Evolutionary conservation across 1,140 invertebrate genomes (phyloP), one percentile per base, ranked within the genome.

Genomic region (Dendroctonus ponderosae): DNA sequence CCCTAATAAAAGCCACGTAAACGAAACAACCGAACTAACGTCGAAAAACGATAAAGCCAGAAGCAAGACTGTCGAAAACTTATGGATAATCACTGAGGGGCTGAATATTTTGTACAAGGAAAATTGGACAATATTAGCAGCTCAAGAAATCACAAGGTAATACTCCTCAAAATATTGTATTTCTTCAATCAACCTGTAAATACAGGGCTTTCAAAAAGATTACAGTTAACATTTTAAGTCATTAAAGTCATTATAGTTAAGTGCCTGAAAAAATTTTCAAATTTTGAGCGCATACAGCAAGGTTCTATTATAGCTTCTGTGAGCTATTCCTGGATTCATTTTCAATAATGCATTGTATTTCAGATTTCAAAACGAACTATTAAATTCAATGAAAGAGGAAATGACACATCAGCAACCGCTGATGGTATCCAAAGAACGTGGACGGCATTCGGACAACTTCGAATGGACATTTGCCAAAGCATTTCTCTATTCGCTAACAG

Each of bases 11-110:
- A 70, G 72, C 69, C 66, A 53, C 38, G 12, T 62, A 53, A 76
- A 75, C 60, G 72, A 74, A 62, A 76, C 67, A 71, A 68, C 66
- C 6, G 72, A 76, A 59, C 66, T 75, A 37, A 73, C 71, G 69
- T 76, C 79, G 72, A 76, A 80, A 53, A 83, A 81, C 64, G 84
- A 83, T 69, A 85, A 91, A 67, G 86, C 87, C 0, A 82, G 91
- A 69, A 84, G 87, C 6, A 86, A 86, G 69, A 91, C 91, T 8
- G 91, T 94, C 7, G 90, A 92, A 77, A 92, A 89, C 76, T 91
- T 97, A 69, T 98, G 95, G 96, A 91, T 95, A 75, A 95, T 97
- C 50, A 97, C 96, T 9, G 92, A 94, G 70, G 91, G 88, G 57
- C 83, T 97, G 53, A 97, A 97, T 79, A 95, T 97, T 72, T 83